Percentiles rank a stretch among this genome's conserved stretches.
phyloP scores from a whole-genome alignment of 2,888 invertebrate species.

The Apodemia zela region DNA sequence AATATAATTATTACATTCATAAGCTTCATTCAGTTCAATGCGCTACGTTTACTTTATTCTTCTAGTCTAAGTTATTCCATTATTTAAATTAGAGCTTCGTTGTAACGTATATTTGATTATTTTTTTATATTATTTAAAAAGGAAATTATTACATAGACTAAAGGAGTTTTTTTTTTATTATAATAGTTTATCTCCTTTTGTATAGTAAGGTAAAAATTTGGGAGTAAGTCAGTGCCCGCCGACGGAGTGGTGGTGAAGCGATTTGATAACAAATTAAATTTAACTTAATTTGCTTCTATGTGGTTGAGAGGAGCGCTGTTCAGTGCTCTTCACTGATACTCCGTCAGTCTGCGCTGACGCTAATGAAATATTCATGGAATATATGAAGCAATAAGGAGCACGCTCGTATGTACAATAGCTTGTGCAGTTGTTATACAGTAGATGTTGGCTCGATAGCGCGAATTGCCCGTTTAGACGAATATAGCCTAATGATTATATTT shows the following conservation, averaged over 20 bases:
- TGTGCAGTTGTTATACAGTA: slow-evolving; percentile 36
- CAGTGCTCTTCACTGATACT: neutral
- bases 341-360: neutral
- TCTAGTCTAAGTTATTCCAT: slow-evolving; percentile 67
- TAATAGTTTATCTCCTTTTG: slow-evolving; percentile 66
- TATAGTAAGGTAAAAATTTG: slow-evolving; percentile 47
- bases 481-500: slow-evolving; percentile 12
- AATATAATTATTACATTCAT: too few species aligned
- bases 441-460: slow-evolving; percentile 25
- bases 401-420: slow-evolving; percentile 39
- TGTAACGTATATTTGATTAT: slow-evolving; percentile 72
- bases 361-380: slow-evolving; percentile 26
- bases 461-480: slow-evolving; percentile 4
- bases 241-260: neutral
- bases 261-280: neutral
- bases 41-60: neutral
- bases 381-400: slow-evolving; percentile 48
- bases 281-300: neutral
- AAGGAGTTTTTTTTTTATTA: slow-evolving; percentile 55
- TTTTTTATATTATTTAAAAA: slow-evolving; percentile 73
- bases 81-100: slow-evolving; percentile 68
- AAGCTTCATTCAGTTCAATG: neutral
- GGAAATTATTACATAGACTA: slow-evolving; percentile 68
- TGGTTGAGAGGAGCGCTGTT: neutral
- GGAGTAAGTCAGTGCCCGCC: neutral